Evolutionary conservation across 1,140 invertebrate species (phyloP).

Genomic region (Musca vetustissima): DNA sequence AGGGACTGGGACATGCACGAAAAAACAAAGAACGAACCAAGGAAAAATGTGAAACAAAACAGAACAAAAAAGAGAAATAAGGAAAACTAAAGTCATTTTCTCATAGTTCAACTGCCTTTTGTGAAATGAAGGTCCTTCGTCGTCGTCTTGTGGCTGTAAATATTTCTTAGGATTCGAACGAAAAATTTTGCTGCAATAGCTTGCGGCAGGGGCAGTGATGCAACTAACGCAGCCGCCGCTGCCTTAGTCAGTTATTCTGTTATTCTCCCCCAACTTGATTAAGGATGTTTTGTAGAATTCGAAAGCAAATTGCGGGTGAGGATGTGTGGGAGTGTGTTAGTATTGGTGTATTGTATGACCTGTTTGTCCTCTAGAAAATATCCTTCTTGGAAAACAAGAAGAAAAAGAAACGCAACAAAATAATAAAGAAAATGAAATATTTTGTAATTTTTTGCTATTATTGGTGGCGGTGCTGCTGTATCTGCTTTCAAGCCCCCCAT

Average conservation of each 20-base stretch:
- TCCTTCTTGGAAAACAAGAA: neutral
- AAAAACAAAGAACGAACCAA: no score
- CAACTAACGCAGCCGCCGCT: neutral
- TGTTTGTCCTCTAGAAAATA: slow-evolving; percentile 14
- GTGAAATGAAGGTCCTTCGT: no score
- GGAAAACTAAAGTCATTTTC: neutral
- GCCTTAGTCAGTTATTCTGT: slow-evolving; percentile 9
- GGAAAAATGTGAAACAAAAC: no score
- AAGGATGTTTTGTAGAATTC: slow-evolving; percentile 1
- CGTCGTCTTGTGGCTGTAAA: no score
- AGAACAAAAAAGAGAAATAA: no score
- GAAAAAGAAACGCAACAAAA: no score
- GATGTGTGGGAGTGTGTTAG: neutral
- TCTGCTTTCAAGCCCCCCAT: slow-evolving; percentile 17
- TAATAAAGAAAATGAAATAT: slow-evolving; percentile 14
- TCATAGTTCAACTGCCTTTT: neutral
- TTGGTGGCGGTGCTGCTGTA: no score
- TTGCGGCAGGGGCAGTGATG: neutral
- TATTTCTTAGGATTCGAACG: no score
- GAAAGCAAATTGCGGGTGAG: neutral
- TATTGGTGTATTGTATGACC: slow-evolving; percentile 10
- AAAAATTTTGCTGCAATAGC: no score
- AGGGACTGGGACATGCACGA: no score
- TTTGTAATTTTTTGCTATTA: slow-evolving; percentile 8
- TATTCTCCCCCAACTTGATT: slow-evolving; percentile 10